Evolutionary conservation across 1,140 invertebrate genomes (phyloP).

Genomic region (Rhagoletis pomonella): DNA sequence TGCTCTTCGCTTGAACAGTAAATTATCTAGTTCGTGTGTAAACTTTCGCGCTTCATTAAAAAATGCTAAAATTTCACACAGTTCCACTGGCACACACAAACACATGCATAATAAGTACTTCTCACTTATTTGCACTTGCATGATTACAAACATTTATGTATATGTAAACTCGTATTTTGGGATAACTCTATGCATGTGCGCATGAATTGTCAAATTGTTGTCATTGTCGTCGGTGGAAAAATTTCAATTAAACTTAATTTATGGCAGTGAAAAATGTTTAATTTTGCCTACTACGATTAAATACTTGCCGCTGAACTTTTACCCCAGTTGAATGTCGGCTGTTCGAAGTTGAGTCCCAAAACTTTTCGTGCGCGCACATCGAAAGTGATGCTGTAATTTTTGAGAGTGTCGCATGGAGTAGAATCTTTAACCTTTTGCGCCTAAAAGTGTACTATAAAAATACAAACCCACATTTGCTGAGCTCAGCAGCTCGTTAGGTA

Average conservation of each 20-base stretch:
- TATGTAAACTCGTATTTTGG: no score
- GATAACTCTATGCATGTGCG: not conserved
- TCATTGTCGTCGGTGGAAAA: not conserved
- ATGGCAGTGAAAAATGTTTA: conserved; percentile 51
- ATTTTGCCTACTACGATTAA: not conserved
- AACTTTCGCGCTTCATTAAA: conserved; percentile 23
- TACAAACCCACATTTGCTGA: not conserved
- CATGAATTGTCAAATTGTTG: conserved; percentile 24
- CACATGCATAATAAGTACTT: not conserved
- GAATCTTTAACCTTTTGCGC: conserved; percentile 29
- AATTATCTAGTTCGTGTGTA: not conserved
- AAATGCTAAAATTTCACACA: not conserved
- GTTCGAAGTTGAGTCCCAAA: not conserved
- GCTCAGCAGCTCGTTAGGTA: conserved; percentile 2
- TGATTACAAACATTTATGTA: not conserved
- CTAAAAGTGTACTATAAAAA: conserved; percentile 38
- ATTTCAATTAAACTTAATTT: conserved; percentile 55
- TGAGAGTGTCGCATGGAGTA: not conserved
- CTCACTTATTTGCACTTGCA: not conserved
- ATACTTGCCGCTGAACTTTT: not conserved
- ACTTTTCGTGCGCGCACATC: not conserved
- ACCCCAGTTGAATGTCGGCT: conserved; percentile 1
- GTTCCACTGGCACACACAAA: not conserved
- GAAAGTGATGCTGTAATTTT: conserved; percentile 49
- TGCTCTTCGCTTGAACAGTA: not conserved